These are phyloP conservation scores for Lepeophtheirus nordmannii DNA, from an alignment of 2,888 invertebrate species.

Conservation along the genomic window DNA sequence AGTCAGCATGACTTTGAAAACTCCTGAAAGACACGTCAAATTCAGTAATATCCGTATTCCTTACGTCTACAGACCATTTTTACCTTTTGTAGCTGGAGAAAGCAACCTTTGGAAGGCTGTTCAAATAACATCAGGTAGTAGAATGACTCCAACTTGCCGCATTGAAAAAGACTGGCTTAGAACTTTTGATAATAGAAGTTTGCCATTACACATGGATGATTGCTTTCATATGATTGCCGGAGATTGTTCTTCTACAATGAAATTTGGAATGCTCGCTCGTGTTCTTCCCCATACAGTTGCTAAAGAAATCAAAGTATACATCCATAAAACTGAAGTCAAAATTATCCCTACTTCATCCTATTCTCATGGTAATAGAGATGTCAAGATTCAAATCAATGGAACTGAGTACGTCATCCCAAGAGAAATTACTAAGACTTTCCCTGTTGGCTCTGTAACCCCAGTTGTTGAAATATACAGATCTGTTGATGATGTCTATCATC, in stretches of 20 bases:
- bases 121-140: background rate
- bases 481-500: background rate
- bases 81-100: conserved; percentile 13
- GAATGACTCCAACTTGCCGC: conserved; percentile 14
- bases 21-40: conserved; percentile 3
- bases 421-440: background rate
- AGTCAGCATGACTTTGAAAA: background rate
- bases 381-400: conserved; percentile 8
- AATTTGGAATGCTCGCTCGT: conserved; percentile 17
- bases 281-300: background rate
- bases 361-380: conserved; percentile 1
- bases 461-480: background rate
- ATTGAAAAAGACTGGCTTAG: conserved; percentile 20
- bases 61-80: background rate
- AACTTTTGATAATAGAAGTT: conserved; percentile 23
- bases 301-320: conserved; percentile 16
- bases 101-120: background rate
- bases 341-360: conserved; percentile 17
- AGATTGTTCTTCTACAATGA: conserved; percentile 21
- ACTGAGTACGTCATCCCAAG: background rate
- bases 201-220: conserved; percentile 8
- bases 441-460: background rate
- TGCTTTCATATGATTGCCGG: conserved; percentile 24
- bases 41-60: conserved; percentile 20
- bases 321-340: conserved; percentile 6